Base-by-base conservation (phyloP, 2,888 invertebrate genomes). In the Nomada fabriciana region DNA sequence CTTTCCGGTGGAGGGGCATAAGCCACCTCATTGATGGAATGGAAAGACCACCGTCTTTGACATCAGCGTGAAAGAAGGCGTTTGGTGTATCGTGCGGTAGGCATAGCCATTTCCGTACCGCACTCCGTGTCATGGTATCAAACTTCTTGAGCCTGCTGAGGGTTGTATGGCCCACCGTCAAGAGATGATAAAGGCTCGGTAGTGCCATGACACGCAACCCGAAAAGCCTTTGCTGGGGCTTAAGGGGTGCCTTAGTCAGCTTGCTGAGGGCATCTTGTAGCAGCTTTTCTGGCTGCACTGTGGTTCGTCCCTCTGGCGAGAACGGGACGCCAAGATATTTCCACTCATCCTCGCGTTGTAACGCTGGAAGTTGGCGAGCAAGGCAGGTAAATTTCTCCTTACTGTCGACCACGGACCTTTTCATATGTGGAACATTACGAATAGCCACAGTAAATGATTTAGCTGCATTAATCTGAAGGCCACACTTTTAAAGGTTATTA, bases 401-500 rank as follows among this genome's bases (percentile, higher is more conserved):
- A 0, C 29, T 1, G n/a, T 65, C 65, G 10, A 36, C 76, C 9
- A 67, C 68, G 0, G 85, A 47, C 29, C 76, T 82, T 13, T 85
- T 85, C 1, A 50, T 1, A 23, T 80, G 80, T 0, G 83, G 80
- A 2, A 78, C 77, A 1, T 47, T 76, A 2, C 53, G 43, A 0
- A 83, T 36, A 0, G 84, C 63, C 0, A 84, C 72, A 0, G 83
- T 79, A 18, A 84, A 79, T 0, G 80, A 84, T 18, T 84, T 84
- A 1, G 52, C 18, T 2, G 78, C 61, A 11, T 84, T 86, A 0
- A 83, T 70, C 0, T 18, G 18, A 0, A 86, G 68, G 0, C 82
- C 83, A 20, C 86, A 83, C 10, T 68, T 18, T 0, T 10, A 43
- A 0, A 86, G 67, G 25, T 75, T 0, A 85, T 25, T 2, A 87